Conservation (phyloP, 1,140 invertebrate species). For the Tetragonula clypearis region DNA sequence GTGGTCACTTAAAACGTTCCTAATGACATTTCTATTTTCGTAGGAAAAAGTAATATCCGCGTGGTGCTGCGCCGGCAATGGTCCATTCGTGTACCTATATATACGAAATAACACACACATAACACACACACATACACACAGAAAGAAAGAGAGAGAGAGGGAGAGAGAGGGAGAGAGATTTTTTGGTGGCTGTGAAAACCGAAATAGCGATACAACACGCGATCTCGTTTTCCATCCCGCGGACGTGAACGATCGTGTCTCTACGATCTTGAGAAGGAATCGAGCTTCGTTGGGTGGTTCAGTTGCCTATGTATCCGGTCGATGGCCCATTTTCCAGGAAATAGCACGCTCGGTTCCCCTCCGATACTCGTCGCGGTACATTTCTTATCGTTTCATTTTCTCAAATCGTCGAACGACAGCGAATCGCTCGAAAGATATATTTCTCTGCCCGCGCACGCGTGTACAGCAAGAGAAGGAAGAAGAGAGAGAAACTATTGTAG, state of each 20-base stretch:
- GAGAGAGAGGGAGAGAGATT: background rate
- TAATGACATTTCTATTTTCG: slow-evolving; percentile 9
- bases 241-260: slow-evolving; percentile 21
- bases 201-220: background rate
- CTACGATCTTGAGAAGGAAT: slow-evolving; percentile 17
- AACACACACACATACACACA: background rate
- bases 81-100: background rate
- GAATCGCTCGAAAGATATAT: background rate
- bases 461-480: background rate
- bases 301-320: background rate
- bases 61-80: background rate
- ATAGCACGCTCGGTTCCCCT: slow-evolving; percentile 6
- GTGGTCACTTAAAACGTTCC: slow-evolving; percentile 6
- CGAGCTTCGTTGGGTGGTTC: background rate
- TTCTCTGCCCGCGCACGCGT: background rate
- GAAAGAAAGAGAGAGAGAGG: background rate
- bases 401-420: background rate
- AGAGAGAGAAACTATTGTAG: too few relatives aligned
- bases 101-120: background rate
- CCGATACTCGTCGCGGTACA: background rate
- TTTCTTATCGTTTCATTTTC: slow-evolving; percentile 39
- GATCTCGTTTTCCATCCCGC: slow-evolving; percentile 11
- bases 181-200: background rate
- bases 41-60: background rate
- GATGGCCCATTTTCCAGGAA: slow-evolving; percentile 24